Evolutionary conservation across 2,888 invertebrate species (phyloP).

Genomic region (Sussaba pulchella): DNA sequence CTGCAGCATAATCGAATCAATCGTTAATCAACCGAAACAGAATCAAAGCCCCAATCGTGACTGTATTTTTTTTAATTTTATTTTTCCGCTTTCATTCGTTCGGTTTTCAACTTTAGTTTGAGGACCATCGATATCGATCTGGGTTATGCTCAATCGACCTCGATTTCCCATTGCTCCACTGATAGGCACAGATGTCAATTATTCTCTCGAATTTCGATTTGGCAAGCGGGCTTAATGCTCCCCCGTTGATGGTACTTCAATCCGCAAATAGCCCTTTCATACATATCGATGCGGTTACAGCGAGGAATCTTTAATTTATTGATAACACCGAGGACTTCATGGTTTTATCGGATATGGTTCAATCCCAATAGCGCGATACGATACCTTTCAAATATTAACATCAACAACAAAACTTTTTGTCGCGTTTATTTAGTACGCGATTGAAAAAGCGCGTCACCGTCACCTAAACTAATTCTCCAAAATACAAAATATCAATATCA

Average conservation of each 20-base stretch:
- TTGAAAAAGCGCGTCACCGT: no score
- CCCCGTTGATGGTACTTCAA: neutral
- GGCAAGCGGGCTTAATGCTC: conserved; percentile 16
- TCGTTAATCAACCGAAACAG: neutral
- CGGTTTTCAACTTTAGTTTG: conserved; percentile 2
- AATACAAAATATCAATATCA: no score
- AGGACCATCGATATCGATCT: conserved; percentile 8
- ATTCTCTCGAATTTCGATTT: neutral
- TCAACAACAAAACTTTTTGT: no score
- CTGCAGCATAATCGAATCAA: neutral
- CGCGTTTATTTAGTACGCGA: no score
- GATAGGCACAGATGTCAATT: neutral
- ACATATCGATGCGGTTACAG: no score
- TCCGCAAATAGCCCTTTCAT: neutral
- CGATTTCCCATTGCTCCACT: conserved; percentile 13
- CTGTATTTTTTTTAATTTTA: neutral
- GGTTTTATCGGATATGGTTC: no score
- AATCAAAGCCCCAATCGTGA: neutral
- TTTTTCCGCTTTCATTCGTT: neutral
- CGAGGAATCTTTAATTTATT: no score
- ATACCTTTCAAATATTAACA: no score
- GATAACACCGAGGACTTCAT: no score
- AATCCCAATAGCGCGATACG: no score
- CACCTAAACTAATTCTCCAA: no score
- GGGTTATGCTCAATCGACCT: conserved; percentile 9